Base-by-base conservation (phyloP, 2,113 vertebrate species). In the Channa argus region DNA sequence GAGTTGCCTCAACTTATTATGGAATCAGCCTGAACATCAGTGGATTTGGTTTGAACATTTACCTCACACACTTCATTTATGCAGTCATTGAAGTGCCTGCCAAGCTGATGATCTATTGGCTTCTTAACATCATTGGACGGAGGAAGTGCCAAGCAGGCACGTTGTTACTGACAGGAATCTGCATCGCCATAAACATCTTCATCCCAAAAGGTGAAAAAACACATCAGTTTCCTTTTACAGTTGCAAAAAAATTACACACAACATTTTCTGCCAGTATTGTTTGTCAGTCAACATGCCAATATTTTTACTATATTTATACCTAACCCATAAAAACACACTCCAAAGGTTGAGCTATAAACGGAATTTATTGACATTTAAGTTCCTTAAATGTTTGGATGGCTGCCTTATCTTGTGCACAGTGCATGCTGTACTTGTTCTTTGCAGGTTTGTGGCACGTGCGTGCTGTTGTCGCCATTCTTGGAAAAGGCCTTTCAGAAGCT, bases 401-500 rank as follows among this genome's bases (percentile, higher is more conserved):
- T n/a, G 33, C 7, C n/a, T 36, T 33, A 47, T 33, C 38, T 39
- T 8, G 7, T 46, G 8, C 4, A n/a, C 14, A 3, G 12, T 46
- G 37, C 7, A 10, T 53, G 0, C 44, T 61, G 0, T 46, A 41
- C 39, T 43, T 68, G 41, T 64, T 64, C 24, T 65, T 46, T 68
- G n/a, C 39, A 96, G 95, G 71, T 52, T 8, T 92, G 79, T 89
- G 77, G 76, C 15, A 91, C 0, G 12, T 94, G 72, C 92, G 88
- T 49, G 91, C 92, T 0, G 37, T 84, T 1, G 73, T 96, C 5
- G 94, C 91, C 0, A 41, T 94, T 13, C 33, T 93, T 6, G 96
- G 94, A 39, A 97, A 97, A 86, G 94, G 92, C 2, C 91, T 94
- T 11, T 95, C 95, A 15, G 95, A 97, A 86, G 95, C 93, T 4